phyloP scores from a whole-genome alignment of 2,113 vertebrate genomes.

The Psettodes erumei region DNA sequence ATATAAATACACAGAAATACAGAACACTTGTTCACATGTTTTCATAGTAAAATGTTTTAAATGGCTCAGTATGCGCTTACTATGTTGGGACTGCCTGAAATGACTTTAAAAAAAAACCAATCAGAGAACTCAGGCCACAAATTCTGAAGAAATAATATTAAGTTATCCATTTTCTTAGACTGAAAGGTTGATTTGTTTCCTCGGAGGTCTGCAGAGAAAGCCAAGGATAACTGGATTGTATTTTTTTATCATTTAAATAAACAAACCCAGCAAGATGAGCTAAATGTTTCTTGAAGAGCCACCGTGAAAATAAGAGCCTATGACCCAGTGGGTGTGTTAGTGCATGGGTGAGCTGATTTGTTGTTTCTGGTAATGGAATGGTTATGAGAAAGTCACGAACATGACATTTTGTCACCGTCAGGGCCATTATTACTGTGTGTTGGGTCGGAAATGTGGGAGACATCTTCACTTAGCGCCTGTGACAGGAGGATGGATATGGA shows the following conservation, averaged over 20 bases:
- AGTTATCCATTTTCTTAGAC: background rate
- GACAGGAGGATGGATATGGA: slow-evolving; percentile 5
- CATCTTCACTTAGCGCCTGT: background rate
- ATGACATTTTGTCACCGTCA: background rate
- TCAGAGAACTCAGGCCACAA: too few species aligned
- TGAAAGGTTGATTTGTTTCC: background rate
- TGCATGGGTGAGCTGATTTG: background rate
- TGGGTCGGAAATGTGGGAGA: background rate
- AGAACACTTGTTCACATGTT: background rate
- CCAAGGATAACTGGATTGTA: background rate
- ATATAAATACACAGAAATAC: background rate
- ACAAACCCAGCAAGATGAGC: background rate
- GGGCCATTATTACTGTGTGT: background rate
- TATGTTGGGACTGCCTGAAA: background rate
- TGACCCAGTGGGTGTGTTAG: background rate
- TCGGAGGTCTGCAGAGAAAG: background rate
- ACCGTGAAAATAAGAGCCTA: background rate
- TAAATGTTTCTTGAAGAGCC: background rate
- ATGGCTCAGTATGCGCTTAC: background rate
- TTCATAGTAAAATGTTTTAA: background rate
- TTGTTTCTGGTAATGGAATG: background rate
- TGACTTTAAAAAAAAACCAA: background rate
- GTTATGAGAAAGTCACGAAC: background rate
- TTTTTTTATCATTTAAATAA: background rate
- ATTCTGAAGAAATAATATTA: background rate